These are phyloP conservation scores for Pantherophis vulpinus DNA, from an alignment of 2,797 vertebrate species.

Conservation along the genomic window DNA sequence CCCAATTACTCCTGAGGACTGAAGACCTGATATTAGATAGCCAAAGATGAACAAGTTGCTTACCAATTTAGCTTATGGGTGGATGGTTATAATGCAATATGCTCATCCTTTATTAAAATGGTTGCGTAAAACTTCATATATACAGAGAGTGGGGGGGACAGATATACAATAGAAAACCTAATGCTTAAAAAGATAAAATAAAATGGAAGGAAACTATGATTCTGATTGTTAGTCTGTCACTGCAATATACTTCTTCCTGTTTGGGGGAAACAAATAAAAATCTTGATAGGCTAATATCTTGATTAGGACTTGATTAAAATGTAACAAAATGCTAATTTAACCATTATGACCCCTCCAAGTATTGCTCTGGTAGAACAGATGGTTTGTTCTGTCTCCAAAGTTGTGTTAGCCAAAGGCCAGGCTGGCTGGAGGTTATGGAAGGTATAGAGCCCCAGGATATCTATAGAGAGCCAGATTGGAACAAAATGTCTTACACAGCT, in stretches of 20 bases:
- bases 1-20: neutral
- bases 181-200: neutral
- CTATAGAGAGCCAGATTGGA: neutral
- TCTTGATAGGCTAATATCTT: neutral
- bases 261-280: neutral
- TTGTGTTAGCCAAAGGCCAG: neutral
- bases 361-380: neutral
- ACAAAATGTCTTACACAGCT: neutral
- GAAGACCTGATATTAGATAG: neutral
- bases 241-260: neutral
- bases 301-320: neutral
- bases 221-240: neutral
- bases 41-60: neutral
- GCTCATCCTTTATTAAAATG: neutral
- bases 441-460: neutral
- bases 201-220: neutral
- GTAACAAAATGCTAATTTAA: neutral
- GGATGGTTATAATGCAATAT: neutral
- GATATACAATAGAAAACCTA: neutral
- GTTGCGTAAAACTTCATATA: neutral
- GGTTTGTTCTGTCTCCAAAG: neutral
- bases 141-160: neutral
- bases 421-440: neutral
- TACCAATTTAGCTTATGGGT: neutral
- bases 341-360: neutral